A percentile compares a stretch with the other conserved stretches of the same genome.
Evolutionary conservation across 2,113 vertebrate genomes (phyloP).

Genomic region (Cottus gobio): DNA sequence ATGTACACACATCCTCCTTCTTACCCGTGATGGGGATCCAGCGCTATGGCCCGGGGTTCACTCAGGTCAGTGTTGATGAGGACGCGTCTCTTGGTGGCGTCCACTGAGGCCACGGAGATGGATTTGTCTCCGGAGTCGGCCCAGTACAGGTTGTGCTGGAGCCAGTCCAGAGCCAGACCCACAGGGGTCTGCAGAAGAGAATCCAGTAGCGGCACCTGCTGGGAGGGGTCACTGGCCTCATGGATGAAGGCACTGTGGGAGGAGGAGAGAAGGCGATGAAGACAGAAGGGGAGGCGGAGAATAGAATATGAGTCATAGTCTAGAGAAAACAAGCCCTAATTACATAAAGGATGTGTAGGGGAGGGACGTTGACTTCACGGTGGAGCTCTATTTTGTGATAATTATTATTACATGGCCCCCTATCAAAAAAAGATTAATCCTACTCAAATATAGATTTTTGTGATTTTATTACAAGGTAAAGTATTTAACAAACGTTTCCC

Average conservation of each 20-base stretch:
- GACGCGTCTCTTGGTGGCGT: conserved; percentile 89
- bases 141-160: conserved; percentile 99
- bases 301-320: conserved; percentile 11
- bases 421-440: background rate
- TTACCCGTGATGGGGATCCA: conserved; percentile 93
- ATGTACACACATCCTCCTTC: background rate
- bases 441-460: background rate
- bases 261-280: background rate
- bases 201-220: conserved; percentile 91
- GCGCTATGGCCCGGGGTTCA: conserved; percentile 93
- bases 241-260: conserved; percentile 91
- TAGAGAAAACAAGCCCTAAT: conserved; percentile 13
- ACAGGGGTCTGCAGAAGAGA: conserved; percentile 90
- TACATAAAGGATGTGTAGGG: conserved; percentile 31
- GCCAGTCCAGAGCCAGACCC: conserved; percentile 96
- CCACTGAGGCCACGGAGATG: conserved; percentile 93
- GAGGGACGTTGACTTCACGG: conserved; percentile 8
- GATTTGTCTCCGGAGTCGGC: conserved; percentile 94
- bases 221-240: conserved; percentile 90
- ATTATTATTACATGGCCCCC: conserved; percentile 12
- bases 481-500: background rate
- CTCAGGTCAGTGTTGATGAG: conserved; percentile 91
- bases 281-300: background rate
- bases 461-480: conserved; percentile 7
- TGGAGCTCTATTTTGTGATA: conserved; percentile 30